Percentiles rank a stretch among this genome's conserved stretches.
These are phyloP conservation scores for Machimus atricapillus DNA, from an alignment of 2,888 invertebrate species.

Conservation along the genomic window DNA sequence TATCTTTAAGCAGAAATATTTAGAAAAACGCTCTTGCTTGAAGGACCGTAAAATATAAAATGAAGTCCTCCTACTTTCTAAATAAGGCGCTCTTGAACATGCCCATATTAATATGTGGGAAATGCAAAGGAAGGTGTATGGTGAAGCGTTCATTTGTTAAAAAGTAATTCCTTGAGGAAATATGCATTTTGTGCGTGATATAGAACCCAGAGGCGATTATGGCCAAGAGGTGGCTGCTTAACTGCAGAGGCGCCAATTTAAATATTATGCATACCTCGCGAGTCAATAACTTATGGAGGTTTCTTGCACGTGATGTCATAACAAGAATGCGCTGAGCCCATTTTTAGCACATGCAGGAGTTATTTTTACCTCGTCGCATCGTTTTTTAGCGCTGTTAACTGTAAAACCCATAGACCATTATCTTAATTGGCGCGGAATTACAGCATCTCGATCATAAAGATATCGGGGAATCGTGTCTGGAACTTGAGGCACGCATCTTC, in stretches of 20 bases:
- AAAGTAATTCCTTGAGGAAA: not conserved
- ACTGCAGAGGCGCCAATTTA: not conserved
- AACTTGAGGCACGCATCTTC: not conserved
- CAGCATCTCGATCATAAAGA: slow-evolving; percentile 26
- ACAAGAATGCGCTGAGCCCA: slow-evolving; percentile 7
- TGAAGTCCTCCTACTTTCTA: not conserved
- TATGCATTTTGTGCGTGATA: not conserved
- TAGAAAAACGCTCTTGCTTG: no score
- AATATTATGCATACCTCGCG: not conserved
- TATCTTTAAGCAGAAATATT: no score
- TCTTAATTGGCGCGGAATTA: slow-evolving; percentile 22
- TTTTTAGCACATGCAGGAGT: not conserved
- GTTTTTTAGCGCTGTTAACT: not conserved
- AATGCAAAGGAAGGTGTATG: not conserved
- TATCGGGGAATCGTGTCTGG: not conserved
- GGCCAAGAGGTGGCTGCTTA: not conserved
- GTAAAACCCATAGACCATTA: slow-evolving; percentile 22
- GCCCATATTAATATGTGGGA: not conserved
- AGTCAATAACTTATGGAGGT: not conserved
- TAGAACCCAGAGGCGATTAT: not conserved
- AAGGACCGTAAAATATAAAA: not conserved
- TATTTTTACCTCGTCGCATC: slow-evolving; percentile 3
- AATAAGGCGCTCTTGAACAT: not conserved
- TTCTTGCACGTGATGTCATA: not conserved
- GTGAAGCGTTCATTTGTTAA: not conserved